Evolutionary conservation across 2,797 vertebrate genomes (phyloP).

Genomic region (Mastacembelus armatus): DNA sequence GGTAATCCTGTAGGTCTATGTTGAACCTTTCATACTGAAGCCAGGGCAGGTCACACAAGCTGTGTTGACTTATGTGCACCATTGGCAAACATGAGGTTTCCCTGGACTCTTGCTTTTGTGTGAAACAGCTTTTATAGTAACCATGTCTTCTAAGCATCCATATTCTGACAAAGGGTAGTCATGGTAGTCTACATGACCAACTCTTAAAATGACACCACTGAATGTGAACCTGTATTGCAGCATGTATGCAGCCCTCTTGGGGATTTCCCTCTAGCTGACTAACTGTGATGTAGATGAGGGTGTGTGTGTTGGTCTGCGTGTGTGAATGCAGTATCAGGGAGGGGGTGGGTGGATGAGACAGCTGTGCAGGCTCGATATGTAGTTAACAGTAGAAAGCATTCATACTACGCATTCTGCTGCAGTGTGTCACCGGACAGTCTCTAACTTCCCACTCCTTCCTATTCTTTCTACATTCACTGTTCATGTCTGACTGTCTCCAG

Average conservation of each 20-base stretch:
- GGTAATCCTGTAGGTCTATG: constrained; percentile 5
- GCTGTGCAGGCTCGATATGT: constrained; percentile 74
- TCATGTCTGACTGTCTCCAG: constrained; percentile 58
- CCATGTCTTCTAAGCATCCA: no score
- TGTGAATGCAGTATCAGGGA: constrained; percentile 31
- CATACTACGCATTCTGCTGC: constrained; percentile 76
- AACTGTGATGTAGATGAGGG: constrained; percentile 65
- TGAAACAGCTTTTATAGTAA: background rate
- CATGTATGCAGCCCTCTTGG: constrained; percentile 40
- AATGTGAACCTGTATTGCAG: constrained; percentile 21
- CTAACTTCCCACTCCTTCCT: constrained; percentile 37
- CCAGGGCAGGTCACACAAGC: background rate
- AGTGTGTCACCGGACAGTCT: constrained; percentile 73
- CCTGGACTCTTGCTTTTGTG: background rate
- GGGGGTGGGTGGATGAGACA: constrained; percentile 61
- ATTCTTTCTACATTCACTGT: constrained; percentile 55
- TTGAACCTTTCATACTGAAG: constrained; percentile 10
- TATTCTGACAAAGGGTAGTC: background rate
- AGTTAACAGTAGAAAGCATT: constrained; percentile 78
- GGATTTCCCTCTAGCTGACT: constrained; percentile 69
- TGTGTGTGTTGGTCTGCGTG: constrained; percentile 48
- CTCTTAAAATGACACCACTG: background rate
- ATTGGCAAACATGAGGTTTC: background rate
- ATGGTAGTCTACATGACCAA: background rate
- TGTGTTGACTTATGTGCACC: constrained; percentile 1